phyloP scores from a whole-genome alignment of 2,888 invertebrate species.

The Acleris holmiana region DNA sequence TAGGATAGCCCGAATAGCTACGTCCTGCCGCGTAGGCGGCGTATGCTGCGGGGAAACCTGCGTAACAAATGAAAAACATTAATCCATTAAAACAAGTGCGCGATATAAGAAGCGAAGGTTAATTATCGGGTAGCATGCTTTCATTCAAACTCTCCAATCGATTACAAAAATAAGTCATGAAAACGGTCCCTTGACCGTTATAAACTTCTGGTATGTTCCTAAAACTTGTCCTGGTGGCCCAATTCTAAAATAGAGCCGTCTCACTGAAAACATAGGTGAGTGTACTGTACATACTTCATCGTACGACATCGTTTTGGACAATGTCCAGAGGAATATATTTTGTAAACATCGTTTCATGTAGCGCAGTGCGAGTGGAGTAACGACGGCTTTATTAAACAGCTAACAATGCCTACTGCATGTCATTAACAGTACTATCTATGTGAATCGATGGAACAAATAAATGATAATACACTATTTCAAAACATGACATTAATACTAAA shows the following conservation, averaged over 20 bases:
- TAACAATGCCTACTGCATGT: slow-evolving; percentile 52
- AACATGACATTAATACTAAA: slow-evolving; percentile 51
- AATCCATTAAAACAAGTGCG: slow-evolving; percentile 44
- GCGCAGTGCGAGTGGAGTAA: slow-evolving; percentile 64
- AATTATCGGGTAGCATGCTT: slow-evolving; percentile 66
- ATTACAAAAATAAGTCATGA: slow-evolving; percentile 47
- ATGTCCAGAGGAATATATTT: slow-evolving; percentile 74
- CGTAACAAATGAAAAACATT: slow-evolving; percentile 69
- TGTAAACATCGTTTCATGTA: slow-evolving; percentile 76
- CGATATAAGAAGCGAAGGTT: slow-evolving; percentile 56
- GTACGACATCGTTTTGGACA: slow-evolving; percentile 76
- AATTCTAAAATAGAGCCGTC: slow-evolving; percentile 74
- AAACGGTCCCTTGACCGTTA: slow-evolving; percentile 56
- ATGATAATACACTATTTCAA: slow-evolving; percentile 58
- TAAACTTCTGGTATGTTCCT: slow-evolving; percentile 55
- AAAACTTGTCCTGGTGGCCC: slow-evolving; percentile 66
- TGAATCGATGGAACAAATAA: slow-evolving; percentile 51
- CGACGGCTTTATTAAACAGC: slow-evolving; percentile 55
- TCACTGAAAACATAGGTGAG: slow-evolving; percentile 67
- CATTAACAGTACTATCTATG: slow-evolving; percentile 44
- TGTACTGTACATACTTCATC: slow-evolving; percentile 60
- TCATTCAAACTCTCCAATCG: slow-evolving; percentile 47
- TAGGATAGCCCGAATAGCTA: slow-evolving; percentile 98
- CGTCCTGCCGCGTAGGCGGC: slow-evolving; percentile 98
- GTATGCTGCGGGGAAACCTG: slow-evolving; percentile 98